These are phyloP conservation scores for Brienomyrus brachyistius DNA, from an alignment of 2,113 vertebrate genomes.

Conservation along the genomic window DNA sequence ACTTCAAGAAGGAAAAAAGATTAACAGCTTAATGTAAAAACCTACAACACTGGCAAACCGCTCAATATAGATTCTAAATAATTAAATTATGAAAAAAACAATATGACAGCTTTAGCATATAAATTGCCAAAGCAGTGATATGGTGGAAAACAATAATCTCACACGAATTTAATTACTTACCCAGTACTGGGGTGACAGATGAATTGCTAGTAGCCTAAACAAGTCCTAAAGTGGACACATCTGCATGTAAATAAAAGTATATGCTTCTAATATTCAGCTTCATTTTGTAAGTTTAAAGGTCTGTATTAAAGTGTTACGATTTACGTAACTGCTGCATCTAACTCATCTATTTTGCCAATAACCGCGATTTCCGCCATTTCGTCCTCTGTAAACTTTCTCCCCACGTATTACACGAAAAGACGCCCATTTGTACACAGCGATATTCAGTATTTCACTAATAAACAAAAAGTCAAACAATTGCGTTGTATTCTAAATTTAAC, in stretches of 20 bases:
- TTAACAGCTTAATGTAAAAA: neutral
- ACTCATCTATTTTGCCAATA: neutral
- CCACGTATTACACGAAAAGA: neutral
- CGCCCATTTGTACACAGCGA: neutral
- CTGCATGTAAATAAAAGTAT: too few species aligned
- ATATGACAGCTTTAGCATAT: neutral
- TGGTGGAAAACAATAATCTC: neutral
- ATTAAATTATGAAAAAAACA: neutral
- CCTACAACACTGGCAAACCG: neutral
- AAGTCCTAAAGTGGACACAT: neutral
- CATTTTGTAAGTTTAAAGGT: neutral
- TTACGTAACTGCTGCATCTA: neutral
- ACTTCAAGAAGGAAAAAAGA: neutral
- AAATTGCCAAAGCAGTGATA: neutral
- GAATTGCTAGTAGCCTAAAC: neutral
- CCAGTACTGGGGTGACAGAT: neutral
- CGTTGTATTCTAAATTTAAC: neutral
- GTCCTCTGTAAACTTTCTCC: neutral
- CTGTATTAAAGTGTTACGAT: neutral
- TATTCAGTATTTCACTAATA: neutral
- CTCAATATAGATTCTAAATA: neutral
- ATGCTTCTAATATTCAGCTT: neutral
- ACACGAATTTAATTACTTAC: neutral
- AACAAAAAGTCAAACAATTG: neutral
- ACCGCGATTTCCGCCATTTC: neutral